phyloP scores from a whole-genome alignment of 2,113 vertebrate species.

The Cheilinus undulatus region DNA sequence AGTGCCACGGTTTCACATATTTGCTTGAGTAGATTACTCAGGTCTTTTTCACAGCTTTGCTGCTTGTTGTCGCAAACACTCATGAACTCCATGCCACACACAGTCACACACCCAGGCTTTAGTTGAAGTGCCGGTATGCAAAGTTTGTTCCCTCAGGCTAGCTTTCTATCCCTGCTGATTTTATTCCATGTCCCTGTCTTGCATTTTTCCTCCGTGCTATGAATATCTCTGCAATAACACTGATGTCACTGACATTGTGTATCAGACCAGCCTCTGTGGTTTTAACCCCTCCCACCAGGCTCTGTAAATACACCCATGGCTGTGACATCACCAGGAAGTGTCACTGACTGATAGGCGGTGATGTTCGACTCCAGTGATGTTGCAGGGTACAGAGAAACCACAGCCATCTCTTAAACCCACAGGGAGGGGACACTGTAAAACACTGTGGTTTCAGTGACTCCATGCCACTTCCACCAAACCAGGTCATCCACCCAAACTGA shows the following conservation, averaged over 20 bases:
- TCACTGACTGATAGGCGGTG: conserved; percentile 4
- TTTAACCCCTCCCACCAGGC: conserved; percentile 37
- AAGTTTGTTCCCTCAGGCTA: conserved; percentile 37
- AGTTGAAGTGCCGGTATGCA: conserved; percentile 25
- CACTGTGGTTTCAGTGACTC: conserved; percentile 50
- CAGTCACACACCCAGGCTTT: conserved; percentile 8
- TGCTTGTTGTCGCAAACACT: conserved; percentile 13
- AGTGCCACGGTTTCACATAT: conserved; percentile 61
- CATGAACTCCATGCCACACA: neutral
- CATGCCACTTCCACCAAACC: conserved; percentile 33
- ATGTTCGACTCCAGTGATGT: neutral
- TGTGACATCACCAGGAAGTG: conserved; percentile 40
- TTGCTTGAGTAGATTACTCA: conserved; percentile 64
- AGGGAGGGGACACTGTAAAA: conserved; percentile 55
- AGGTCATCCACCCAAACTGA: conserved; percentile 39
- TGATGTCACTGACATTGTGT: conserved; percentile 62
- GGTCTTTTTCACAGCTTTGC: conserved; percentile 43
- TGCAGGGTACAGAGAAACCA: conserved; percentile 18
- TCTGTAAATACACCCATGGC: conserved; percentile 48
- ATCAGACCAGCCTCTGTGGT: conserved; percentile 30
- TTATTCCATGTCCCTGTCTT: neutral
- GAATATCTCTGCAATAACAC: conserved; percentile 65
- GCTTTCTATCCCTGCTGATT: conserved; percentile 13
- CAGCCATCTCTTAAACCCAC: conserved; percentile 17
- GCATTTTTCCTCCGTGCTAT: conserved; percentile 40